These are phyloP conservation scores for Scaptomyza parva DNA, from an alignment of 2,888 invertebrate genomes.

Conservation along the genomic window DNA sequence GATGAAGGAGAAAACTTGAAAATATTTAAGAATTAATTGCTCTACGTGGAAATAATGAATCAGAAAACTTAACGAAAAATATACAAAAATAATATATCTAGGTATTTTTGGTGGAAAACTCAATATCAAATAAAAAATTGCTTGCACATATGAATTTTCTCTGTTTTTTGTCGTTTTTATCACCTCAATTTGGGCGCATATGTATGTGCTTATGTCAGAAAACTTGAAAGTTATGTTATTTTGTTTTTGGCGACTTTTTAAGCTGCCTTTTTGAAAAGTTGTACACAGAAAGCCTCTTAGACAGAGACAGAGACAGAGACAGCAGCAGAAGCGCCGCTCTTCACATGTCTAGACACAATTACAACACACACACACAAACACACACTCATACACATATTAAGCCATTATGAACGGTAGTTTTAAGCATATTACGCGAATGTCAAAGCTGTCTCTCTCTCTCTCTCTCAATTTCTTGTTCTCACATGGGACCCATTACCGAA, in stretches of 20 bases:
- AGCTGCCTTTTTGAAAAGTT: conserved; percentile 3
- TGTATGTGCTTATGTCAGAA: neutral
- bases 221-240: neutral
- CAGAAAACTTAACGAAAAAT: neutral
- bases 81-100: too few relatives aligned
- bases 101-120: too few relatives aligned
- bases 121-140: too few relatives aligned
- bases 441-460: neutral
- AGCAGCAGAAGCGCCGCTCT: neutral
- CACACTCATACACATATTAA: conserved; percentile 4
- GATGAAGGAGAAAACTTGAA: neutral
- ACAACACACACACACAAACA: conserved; percentile 4
- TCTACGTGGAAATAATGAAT: too few relatives aligned
- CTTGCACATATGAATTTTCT: too few relatives aligned
- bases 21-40: neutral
- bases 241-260: neutral
- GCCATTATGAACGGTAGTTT: conserved; percentile 36
- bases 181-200: neutral
- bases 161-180: too few relatives aligned
- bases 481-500: conserved; percentile 67
- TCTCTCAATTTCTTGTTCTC: conserved; percentile 37
- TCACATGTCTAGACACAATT: conserved; percentile 47
- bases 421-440: conserved; percentile 31
- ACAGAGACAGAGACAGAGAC: too few relatives aligned
- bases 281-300: conserved; percentile 1